These are phyloP conservation scores for Ophraella communa DNA, from an alignment of 2,888 invertebrate genomes.

Conservation along the genomic window DNA sequence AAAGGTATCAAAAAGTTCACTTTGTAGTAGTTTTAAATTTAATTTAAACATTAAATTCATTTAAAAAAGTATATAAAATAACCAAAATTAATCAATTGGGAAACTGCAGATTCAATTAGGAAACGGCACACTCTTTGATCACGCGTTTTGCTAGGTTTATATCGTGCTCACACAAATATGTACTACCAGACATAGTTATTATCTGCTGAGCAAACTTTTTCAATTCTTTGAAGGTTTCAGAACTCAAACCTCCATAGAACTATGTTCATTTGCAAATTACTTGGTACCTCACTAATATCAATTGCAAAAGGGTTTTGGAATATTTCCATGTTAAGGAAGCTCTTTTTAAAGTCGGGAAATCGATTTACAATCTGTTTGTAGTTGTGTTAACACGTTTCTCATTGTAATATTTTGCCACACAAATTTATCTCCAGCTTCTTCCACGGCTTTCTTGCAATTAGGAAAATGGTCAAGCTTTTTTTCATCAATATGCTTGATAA, in stretches of 20 bases:
- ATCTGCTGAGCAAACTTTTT: background rate
- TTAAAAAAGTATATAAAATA: too few relatives aligned
- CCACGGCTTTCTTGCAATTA: background rate
- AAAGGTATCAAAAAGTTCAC: too few relatives aligned
- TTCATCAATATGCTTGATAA: background rate
- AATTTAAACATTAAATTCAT: too few relatives aligned
- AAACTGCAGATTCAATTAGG: too few relatives aligned
- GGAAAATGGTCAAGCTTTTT: slow-evolving; percentile 12
- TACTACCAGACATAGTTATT: background rate
- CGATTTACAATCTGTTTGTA: background rate
- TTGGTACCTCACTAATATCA: background rate
- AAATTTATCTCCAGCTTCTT: slow-evolving; percentile 1
- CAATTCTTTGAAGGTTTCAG: background rate
- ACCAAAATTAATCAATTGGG: too few relatives aligned
- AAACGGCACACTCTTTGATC: too few relatives aligned
- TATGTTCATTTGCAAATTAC: background rate
- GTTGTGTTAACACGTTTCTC: background rate
- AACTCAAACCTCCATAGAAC: background rate
- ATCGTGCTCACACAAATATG: background rate
- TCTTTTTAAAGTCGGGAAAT: background rate
- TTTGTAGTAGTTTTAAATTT: too few relatives aligned
- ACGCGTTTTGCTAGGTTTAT: too few relatives aligned
- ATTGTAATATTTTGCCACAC: background rate
- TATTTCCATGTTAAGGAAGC: background rate
- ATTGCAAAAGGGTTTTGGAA: background rate